Conservation (phyloP, 2,797 vertebrate genomes). For the Odontamblyopus lacepedii region DNA sequence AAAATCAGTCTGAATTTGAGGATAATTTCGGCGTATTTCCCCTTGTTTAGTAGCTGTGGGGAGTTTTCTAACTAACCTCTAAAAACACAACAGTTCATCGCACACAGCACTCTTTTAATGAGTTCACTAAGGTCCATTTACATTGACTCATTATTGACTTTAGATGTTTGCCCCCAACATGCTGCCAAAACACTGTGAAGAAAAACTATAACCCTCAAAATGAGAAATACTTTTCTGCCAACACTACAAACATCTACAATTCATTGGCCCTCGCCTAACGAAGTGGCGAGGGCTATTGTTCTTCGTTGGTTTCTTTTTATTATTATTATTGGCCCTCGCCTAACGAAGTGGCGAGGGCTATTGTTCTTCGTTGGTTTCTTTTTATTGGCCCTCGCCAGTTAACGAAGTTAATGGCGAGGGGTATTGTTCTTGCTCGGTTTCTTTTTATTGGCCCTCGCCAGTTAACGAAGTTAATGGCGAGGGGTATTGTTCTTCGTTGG, state of each 20-base stretch:
- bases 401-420: no score
- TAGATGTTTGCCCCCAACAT: conserved; percentile 63
- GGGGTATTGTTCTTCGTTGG: no score
- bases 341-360: no score
- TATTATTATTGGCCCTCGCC: no score
- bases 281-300: no score
- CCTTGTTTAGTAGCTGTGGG: conserved; percentile 12
- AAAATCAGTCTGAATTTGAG: not conserved
- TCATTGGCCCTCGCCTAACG: no score
- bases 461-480: no score
- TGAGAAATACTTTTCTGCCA: not conserved
- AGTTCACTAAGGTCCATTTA: conserved; percentile 46
- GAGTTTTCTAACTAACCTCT: conserved; percentile 18
- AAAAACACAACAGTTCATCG: conserved; percentile 23
- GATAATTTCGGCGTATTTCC: conserved; percentile 1
- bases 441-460: no score
- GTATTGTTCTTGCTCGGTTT: no score
- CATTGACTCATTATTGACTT: conserved; percentile 68
- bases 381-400: no score
- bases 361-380: no score
- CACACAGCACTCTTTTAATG: conserved; percentile 39
- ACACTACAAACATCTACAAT: not conserved
- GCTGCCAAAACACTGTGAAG: conserved; percentile 52
- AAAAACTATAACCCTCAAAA: not conserved
- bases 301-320: no score